Evolutionary conservation across 2,888 invertebrate genomes (phyloP), one percentile per base, ranked within the genome.

Genomic region (Anorthoa munda): DNA sequence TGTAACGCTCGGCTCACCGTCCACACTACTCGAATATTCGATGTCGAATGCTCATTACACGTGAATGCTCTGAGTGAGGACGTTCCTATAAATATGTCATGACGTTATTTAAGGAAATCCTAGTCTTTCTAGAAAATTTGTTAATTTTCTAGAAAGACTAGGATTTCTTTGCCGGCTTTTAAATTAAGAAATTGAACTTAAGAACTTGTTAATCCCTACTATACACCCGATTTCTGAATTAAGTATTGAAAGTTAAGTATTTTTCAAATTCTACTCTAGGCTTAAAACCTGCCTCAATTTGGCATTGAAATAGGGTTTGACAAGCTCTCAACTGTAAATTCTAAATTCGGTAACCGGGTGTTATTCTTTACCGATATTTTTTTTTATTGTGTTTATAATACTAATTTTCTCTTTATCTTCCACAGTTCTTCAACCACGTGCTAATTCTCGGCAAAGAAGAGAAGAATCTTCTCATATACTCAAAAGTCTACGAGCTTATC

Each of bases 351-450:
- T n/a, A 15, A 5, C n/a, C 39, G 15, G 0, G 13, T 39, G 4
- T 5, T 26, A 18, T 12, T 31, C 9, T 1, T 59, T 59, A 21
- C 4, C 4, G 18, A 31, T 13, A 5, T 5, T 39, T n/a, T 12
- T 67, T 31, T 3, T 23, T 11, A n/a, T 17, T 15, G 12, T 45
- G 9, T 46, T 9, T 5, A 4, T 67, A 17, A 15, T 68, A 18
- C 9, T 23, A 50, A 64, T 26, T 45, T 18, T 23, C 45, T 9
- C 26, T 39, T 64, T 80, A 2, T 88, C 85, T 75, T 82, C 95
- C 96, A 12, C 96, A 99, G 98, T 99, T 99, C 93, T 99, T 99
- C 96, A 99, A 99, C 95, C 99, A 99, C 93, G 98, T 99, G 55
- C 96, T 99, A 74, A 98, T 99, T 88, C 97, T 99, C 93, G 99